Evolutionary conservation across 1,140 invertebrate species (phyloP), one percentile per base, ranked within the genome.

Genomic region (Drosophila oshimai): DNA sequence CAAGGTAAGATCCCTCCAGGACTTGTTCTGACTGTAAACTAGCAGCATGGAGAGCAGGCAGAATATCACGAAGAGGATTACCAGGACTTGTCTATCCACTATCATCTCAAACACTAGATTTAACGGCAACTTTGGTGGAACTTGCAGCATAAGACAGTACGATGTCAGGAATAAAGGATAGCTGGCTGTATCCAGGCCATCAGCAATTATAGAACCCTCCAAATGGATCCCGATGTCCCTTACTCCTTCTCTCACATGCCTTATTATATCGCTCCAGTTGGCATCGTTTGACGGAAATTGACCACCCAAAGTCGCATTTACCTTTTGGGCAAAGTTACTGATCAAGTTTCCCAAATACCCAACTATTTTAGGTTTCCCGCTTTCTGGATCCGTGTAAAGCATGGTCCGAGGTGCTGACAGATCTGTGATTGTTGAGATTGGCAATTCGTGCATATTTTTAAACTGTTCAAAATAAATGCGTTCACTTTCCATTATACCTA

Each of bases 341-440:
- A 89, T 0, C 18, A 86, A 17, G 2, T 58, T 54, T 0, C 67
- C 67, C 9, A 81, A 49, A 24, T 67, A 89, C 0, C 87, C 87
- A 0, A 34, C 13, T 10, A 86, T 39, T 3, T 39, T 33, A 0
- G 29, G 0, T 5, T 73, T 17, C 0, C 71, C 68, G 0, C 22
- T 73, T 1, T n/a, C n/a, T 0, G 31, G 6, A n/a, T 81, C 39
- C 0, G 17, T 6, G 46, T 69, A 71, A 0, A 71, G 1, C 60
- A 89, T 67, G 0, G 80, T 61, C 2, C 76, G 70, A 6, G 87
- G 87, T 0, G 50, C 10, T 4, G 86, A 3, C 4, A 70, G 53
- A 68, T 81, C 77, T 0, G 53, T 15, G 10, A 53, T 51, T 0
- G 60, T 68, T 4, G 10, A 24, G 0, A 89, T 61, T 0, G 20